phyloP scores from a whole-genome alignment of 30 jellyfish, hydroid and myxozoan species.

The Turritopsis rubra region DNA sequence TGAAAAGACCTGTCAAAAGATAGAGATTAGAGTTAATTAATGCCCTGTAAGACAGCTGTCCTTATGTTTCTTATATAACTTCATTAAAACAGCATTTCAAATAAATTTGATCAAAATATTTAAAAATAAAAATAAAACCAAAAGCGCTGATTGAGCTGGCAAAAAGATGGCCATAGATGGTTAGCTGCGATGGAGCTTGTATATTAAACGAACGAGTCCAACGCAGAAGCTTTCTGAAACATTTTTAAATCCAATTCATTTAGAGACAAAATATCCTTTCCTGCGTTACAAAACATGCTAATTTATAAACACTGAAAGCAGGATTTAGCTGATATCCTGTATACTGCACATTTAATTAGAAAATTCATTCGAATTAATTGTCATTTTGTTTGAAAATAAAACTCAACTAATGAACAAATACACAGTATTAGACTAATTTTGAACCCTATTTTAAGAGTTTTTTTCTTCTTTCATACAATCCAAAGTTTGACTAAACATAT shows the following conservation, averaged over 20 bases:
- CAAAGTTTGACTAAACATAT: not conserved
- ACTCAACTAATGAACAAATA: not conserved
- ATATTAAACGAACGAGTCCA: too few relatives aligned
- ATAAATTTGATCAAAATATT: not conserved
- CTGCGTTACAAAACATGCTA: not conserved
- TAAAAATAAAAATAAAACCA: too few relatives aligned
- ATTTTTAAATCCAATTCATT: not conserved
- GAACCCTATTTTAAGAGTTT: not conserved
- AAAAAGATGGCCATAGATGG: too few relatives aligned
- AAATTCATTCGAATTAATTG: not conserved
- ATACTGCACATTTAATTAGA: not conserved
- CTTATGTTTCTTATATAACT: not conserved
- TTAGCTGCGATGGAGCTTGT: too few relatives aligned
- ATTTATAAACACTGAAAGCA: not conserved
- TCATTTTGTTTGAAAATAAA: not conserved
- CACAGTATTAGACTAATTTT: not conserved
- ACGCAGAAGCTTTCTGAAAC: too few relatives aligned
- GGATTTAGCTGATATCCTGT: not conserved
- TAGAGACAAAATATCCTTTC: not conserved
- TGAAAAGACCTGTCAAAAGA: not conserved
- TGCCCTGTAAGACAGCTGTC: not conserved
- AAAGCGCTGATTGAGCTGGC: too few relatives aligned
- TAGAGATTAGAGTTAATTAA: not conserved
- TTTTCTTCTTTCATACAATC: not conserved
- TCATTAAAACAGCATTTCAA: not conserved